These are phyloP conservation scores for Syrista parreyssii DNA, from an alignment of 2,888 invertebrate species.

Conservation along the genomic window DNA sequence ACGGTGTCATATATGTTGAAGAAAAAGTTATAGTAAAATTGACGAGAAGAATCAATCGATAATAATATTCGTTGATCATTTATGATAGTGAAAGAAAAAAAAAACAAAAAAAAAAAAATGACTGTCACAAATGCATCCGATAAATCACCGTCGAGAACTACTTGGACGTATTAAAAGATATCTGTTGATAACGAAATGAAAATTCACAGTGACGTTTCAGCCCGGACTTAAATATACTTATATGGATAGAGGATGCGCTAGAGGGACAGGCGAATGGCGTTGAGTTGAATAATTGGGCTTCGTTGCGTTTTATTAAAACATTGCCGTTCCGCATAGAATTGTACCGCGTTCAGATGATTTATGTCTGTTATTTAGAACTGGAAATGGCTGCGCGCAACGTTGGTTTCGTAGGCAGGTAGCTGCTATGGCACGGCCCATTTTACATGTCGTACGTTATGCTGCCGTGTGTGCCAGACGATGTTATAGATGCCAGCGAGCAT, in stretches of 20 bases:
- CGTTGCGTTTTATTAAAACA: slow-evolving; percentile 46
- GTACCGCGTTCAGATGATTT: slow-evolving; percentile 41
- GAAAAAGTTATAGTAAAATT: not conserved
- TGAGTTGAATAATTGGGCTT: slow-evolving; percentile 44
- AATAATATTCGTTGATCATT: not conserved
- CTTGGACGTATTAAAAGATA: not conserved
- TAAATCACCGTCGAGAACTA: not conserved
- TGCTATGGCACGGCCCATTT: not conserved
- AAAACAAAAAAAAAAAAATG: not conserved
- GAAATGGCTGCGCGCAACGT: slow-evolving; percentile 21
- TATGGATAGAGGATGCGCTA: not conserved
- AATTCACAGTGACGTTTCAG: not conserved
- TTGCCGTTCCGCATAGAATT: slow-evolving; percentile 32
- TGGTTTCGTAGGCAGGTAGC: slow-evolving; percentile 1
- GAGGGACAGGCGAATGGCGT: slow-evolving; percentile 16
- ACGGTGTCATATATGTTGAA: not conserved
- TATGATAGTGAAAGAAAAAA: not conserved
- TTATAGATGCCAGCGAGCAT: slow-evolving; percentile 54
- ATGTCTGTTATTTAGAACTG: slow-evolving; percentile 42
- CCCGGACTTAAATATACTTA: not conserved
- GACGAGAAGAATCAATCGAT: not conserved
- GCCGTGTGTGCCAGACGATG: slow-evolving; percentile 32
- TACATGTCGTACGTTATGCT: slow-evolving; percentile 26
- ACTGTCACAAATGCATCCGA: not conserved
- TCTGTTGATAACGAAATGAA: not conserved